Conservation (phyloP, 2,888 invertebrate genomes). For the Ectemnius lituratus region DNA sequence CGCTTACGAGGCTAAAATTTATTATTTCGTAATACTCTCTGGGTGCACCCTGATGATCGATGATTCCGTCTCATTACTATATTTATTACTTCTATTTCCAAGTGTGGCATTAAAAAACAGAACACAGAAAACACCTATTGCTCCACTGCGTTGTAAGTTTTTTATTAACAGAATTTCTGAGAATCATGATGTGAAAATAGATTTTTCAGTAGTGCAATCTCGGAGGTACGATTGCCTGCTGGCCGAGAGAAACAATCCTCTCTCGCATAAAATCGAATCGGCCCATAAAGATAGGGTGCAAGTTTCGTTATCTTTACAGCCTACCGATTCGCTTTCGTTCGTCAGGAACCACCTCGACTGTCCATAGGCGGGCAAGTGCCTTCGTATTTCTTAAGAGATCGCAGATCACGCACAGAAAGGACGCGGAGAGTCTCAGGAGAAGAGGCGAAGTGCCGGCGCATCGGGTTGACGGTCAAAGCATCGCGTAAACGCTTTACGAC, state of each 20-base stretch:
- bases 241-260: slow-evolving; percentile 41
- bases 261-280: slow-evolving; percentile 61
- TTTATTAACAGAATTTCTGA: too few relatives aligned
- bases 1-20: slow-evolving; percentile 68
- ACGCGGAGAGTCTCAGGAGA: too few relatives aligned
- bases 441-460: background rate
- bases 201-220: too few relatives aligned
- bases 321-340: slow-evolving; percentile 51
- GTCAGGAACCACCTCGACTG: slow-evolving; percentile 43
- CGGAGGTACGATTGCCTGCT: slow-evolving; percentile 11
- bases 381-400: too few relatives aligned
- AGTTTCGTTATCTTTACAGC: slow-evolving; percentile 72
- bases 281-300: slow-evolving; percentile 59
- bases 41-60: slow-evolving; percentile 71
- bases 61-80: slow-evolving; percentile 59
- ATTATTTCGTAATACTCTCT: slow-evolving; percentile 61
- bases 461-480: slow-evolving; percentile 3
- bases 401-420: too few relatives aligned
- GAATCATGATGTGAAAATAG: too few relatives aligned
- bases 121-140: too few relatives aligned
- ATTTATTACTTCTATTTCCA: too few relatives aligned
- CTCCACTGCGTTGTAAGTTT: too few relatives aligned
- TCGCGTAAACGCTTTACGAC: slow-evolving; percentile 64
- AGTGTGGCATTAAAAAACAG: too few relatives aligned
- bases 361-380: slow-evolving; percentile 40